These are phyloP conservation scores for Amazona guildingii DNA, from an alignment of 2,113 vertebrate species.

Conservation along the genomic window DNA sequence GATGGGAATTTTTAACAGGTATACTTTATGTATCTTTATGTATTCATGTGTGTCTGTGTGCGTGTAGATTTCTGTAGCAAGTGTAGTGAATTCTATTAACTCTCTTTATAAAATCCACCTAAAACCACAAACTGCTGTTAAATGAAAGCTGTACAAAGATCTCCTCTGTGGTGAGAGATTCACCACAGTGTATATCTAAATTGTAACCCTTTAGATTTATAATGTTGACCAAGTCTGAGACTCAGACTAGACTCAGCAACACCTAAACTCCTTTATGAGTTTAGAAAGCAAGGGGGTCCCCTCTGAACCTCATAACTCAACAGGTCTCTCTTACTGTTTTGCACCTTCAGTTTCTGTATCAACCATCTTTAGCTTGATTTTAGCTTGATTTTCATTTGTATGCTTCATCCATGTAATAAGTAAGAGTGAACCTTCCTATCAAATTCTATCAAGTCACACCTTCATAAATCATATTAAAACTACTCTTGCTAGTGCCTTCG, in stretches of 20 bases:
- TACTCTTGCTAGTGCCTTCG: neutral
- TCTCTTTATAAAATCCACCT: neutral
- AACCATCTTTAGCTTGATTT: neutral
- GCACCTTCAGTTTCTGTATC: neutral
- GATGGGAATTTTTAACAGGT: neutral
- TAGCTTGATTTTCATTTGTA: neutral
- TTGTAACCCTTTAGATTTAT: neutral
- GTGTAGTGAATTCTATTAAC: neutral
- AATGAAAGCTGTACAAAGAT: neutral
- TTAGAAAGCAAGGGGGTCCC: neutral
- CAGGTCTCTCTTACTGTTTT: neutral
- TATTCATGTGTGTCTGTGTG: neutral
- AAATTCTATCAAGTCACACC: neutral
- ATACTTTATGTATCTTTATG: neutral
- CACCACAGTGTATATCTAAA: neutral
- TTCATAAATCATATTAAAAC: neutral
- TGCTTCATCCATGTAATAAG: neutral
- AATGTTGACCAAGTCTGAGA: neutral
- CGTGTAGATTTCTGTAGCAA: neutral
- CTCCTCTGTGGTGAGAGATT: neutral
- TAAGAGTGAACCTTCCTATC: neutral
- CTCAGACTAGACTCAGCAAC: neutral
- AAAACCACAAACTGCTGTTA: neutral
- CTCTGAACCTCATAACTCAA: neutral
- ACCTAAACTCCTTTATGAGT: neutral